phyloP scores from a whole-genome alignment of 1,140 invertebrate genomes.

The Cheumatopsyche charites region DNA sequence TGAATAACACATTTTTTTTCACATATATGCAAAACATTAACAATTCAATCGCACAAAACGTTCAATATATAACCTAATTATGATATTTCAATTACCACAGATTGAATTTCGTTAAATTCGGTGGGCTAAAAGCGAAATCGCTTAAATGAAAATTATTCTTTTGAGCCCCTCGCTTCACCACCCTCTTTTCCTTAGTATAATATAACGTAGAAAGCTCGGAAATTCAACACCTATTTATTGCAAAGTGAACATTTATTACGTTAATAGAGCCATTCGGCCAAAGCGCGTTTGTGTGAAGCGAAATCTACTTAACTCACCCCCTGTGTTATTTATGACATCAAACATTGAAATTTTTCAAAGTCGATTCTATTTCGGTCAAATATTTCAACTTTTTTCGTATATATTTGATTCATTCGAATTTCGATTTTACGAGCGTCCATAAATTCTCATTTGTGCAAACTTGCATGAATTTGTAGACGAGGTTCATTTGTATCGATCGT shows the following conservation, averaged over 20 bases:
- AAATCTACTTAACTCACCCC: background rate
- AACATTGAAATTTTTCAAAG: background rate
- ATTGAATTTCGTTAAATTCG: too few species aligned
- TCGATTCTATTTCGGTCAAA: background rate
- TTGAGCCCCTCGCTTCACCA: too few species aligned
- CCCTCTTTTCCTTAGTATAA: too few species aligned
- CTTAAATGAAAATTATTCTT: too few species aligned
- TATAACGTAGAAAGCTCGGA: slow-evolving; percentile 7
- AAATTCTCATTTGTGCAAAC: background rate
- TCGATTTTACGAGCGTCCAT: background rate
- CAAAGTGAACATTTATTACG: slow-evolving; percentile 27
- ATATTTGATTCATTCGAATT: background rate
- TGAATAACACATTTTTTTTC: too few species aligned
- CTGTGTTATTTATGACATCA: slow-evolving; percentile 7
- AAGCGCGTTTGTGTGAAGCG: background rate
- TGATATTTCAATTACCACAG: too few species aligned
- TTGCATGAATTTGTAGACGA: background rate
- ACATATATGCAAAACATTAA: too few species aligned
- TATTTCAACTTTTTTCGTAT: background rate
- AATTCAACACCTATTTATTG: slow-evolving; percentile 28
- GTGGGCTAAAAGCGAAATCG: too few species aligned
- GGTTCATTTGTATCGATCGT: background rate
- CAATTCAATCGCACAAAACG: too few species aligned
- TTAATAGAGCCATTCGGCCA: slow-evolving; percentile 24
- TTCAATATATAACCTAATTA: too few species aligned